Conservation (phyloP, 2,888 invertebrate genomes). For the Orthosia incerta region DNA sequence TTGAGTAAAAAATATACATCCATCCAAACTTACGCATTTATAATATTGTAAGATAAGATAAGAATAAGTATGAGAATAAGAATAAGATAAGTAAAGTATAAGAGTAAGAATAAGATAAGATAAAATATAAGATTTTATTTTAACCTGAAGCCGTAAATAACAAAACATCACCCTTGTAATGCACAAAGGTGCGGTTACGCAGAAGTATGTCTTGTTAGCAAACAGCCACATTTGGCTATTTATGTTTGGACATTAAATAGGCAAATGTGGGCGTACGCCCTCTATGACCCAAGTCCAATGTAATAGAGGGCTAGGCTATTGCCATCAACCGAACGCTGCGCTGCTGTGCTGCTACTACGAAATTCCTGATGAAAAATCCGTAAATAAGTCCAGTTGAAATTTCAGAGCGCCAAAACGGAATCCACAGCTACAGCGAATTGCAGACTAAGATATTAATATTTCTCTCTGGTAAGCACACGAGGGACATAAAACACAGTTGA, state of each 20-base stretch:
- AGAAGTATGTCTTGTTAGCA: background rate
- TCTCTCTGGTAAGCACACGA: conserved; percentile 30
- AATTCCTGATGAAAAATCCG: background rate
- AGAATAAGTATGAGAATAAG: too few relatives aligned
- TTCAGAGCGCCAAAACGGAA: conserved; percentile 20
- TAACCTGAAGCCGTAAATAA: background rate
- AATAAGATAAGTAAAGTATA: too few relatives aligned
- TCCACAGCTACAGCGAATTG: conserved; percentile 12
- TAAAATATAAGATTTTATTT: background rate
- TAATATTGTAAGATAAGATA: too few relatives aligned
- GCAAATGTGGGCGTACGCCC: too few relatives aligned
- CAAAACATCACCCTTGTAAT: background rate
- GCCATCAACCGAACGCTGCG: background rate
- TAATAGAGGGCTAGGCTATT: background rate
- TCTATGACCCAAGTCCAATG: too few relatives aligned
- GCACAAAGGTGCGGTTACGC: background rate
- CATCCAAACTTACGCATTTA: too few relatives aligned
- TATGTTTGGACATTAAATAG: too few relatives aligned
- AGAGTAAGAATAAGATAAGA: too few relatives aligned
- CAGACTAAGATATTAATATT: conserved; percentile 48
- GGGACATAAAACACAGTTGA: conserved; percentile 47
- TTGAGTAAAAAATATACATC: too few relatives aligned
- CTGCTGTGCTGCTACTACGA: too few relatives aligned
- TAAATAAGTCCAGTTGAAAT: conserved; percentile 19
- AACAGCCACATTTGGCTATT: background rate